phyloP scores from a whole-genome alignment of 1,140 invertebrate genomes.

The Zeugodacus cucurbitae region DNA sequence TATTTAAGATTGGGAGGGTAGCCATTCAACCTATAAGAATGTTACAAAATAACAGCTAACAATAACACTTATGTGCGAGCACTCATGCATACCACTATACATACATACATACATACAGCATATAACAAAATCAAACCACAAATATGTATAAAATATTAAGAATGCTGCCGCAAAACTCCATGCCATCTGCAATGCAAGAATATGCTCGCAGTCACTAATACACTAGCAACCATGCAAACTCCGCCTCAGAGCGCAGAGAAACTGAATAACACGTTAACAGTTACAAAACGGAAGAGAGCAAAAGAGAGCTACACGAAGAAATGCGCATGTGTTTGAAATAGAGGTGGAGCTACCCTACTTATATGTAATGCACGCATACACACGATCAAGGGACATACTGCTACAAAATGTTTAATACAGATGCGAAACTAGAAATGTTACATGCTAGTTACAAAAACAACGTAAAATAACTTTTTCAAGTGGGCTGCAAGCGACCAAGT shows the following conservation, averaged over 20 bases:
- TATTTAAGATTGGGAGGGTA: background rate
- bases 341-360: conserved; percentile 1
- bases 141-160: background rate
- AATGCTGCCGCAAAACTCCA: background rate
- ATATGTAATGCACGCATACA: background rate
- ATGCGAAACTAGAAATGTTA: conserved; percentile 5
- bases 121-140: background rate
- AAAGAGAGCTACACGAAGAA: background rate
- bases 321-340: background rate
- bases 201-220: background rate
- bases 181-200: background rate
- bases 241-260: conserved; percentile 1
- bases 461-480: conserved; percentile 26
- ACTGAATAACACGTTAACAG: background rate
- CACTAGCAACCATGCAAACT: background rate
- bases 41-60: conserved; percentile 36
- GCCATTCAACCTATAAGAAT: conserved; percentile 26
- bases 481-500: background rate
- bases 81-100: background rate
- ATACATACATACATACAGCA: background rate
- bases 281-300: conserved; percentile 10
- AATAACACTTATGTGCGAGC: conserved; percentile 3
- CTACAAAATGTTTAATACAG: background rate
- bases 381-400: background rate
- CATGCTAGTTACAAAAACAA: conserved; percentile 20